These are phyloP conservation scores for Schizaphis graminum DNA, from an alignment of 2,888 invertebrate species.

Conservation along the genomic window DNA sequence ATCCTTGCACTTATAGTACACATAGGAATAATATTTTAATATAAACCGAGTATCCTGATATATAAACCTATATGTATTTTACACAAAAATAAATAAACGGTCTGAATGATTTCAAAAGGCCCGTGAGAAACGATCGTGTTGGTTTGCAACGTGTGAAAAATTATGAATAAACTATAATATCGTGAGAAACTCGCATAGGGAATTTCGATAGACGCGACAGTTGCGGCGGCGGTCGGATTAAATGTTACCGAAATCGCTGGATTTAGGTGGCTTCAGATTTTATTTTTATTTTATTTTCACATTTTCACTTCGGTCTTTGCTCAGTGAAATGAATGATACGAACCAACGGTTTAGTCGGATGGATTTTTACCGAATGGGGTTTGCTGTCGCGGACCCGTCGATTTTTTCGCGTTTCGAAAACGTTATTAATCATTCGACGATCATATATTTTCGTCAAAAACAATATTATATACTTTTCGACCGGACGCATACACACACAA, in stretches of 20 bases:
- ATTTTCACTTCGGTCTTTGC: neutral
- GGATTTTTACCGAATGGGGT: neutral
- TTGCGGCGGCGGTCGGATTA: neutral
- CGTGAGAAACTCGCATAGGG: conserved; percentile 4
- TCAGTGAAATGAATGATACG: conserved; percentile 20
- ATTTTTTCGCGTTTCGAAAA: neutral
- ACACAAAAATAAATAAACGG: neutral
- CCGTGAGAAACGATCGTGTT: neutral
- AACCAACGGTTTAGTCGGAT: neutral
- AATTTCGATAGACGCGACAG: conserved; percentile 13
- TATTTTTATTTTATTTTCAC: neutral
- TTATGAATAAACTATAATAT: conserved; percentile 19
- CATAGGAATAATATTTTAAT: neutral
- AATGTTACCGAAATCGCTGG: neutral
- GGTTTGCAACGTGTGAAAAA: neutral
- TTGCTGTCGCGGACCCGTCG: neutral
- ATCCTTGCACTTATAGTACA: too few species aligned
- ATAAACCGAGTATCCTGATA: neutral
- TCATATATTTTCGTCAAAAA: conserved; percentile 30
- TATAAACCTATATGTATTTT: neutral
- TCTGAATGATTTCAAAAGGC: neutral
- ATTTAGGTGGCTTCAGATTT: neutral
- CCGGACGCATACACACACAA: neutral
- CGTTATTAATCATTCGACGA: conserved; percentile 25
- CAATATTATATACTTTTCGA: neutral